These are phyloP conservation scores for Rhopilema esculentum DNA, from an alignment of 30 jellyfish, hydroid and myxozoan species.

Conservation along the genomic window DNA sequence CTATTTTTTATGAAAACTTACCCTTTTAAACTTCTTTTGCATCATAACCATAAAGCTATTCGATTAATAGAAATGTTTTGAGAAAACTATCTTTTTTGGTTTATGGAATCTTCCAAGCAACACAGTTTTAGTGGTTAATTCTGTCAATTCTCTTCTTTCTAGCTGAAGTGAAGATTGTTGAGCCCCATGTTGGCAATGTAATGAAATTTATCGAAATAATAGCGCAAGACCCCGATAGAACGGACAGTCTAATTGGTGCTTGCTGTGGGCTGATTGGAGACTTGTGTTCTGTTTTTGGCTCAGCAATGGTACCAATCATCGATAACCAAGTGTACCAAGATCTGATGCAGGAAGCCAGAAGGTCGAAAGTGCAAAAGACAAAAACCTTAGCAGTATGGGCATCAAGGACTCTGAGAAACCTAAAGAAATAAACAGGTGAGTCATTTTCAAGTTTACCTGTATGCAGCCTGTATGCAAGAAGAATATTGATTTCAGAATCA, in stretches of 20 bases:
- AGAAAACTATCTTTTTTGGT: no score
- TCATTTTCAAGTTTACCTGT: neutral
- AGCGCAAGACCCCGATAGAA: slow-evolving; percentile 93
- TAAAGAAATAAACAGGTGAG: slow-evolving; percentile 74
- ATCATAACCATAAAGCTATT: neutral
- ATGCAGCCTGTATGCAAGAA: neutral
- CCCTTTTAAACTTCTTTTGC: neutral
- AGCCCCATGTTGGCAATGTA: slow-evolving; percentile 77
- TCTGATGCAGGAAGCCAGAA: slow-evolving; percentile 92
- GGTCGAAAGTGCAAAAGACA: slow-evolving; percentile 90
- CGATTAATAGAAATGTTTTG: neutral
- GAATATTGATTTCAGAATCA: no score
- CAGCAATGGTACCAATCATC: slow-evolving; percentile 75
- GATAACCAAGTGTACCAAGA: slow-evolving; percentile 85
- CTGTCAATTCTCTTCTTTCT: neutral
- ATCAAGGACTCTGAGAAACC: slow-evolving; percentile 85
- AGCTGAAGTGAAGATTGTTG: slow-evolving; percentile 89
- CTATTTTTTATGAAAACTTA: no score
- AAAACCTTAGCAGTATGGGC: slow-evolving; percentile 98
- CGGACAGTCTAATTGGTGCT: slow-evolving; percentile 92
- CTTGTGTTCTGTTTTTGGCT: slow-evolving; percentile 90
- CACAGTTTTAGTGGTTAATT: neutral
- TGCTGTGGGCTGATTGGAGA: slow-evolving; percentile 98
- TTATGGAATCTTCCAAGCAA: no score
- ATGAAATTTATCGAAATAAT: slow-evolving; percentile 83